phyloP scores from a whole-genome alignment of 2,888 invertebrate genomes.

The Cantharis flavilabris region DNA sequence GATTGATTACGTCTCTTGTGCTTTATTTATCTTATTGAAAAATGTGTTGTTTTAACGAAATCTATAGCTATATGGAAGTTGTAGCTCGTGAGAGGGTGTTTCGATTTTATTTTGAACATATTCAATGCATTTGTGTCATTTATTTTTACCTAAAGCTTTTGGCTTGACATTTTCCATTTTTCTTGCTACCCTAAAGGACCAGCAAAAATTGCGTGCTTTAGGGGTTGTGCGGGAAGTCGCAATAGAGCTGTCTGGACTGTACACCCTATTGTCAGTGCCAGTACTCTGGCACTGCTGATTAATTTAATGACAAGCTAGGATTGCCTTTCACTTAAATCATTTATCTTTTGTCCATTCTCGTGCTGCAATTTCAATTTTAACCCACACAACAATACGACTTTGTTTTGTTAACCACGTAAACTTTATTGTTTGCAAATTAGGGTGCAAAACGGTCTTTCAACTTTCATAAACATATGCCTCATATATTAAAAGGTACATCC shows the following conservation, averaged over 20 bases:
- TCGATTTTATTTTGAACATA: slow-evolving; percentile 1
- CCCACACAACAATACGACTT: slow-evolving; percentile 26
- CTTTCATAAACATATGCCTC: slow-evolving; percentile 32
- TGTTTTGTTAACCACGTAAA: slow-evolving; percentile 18
- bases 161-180: slow-evolving; percentile 28
- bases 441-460: slow-evolving; percentile 34
- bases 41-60: not conserved
- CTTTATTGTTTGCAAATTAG: slow-evolving; percentile 16
- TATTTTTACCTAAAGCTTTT: slow-evolving; percentile 38
- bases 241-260: slow-evolving; percentile 43
- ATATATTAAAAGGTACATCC: slow-evolving; percentile 6
- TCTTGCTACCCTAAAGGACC: slow-evolving; percentile 19
- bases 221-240: slow-evolving; percentile 32
- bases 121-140: slow-evolving; percentile 31
- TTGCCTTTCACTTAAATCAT: slow-evolving; percentile 45
- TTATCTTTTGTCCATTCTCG: slow-evolving; percentile 40
- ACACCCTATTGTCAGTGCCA: slow-evolving; percentile 45
- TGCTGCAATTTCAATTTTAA: slow-evolving; percentile 32
- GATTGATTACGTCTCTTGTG: not conserved
- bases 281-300: slow-evolving; percentile 40
- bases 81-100: not conserved
- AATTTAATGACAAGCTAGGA: slow-evolving; percentile 48
- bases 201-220: slow-evolving; percentile 17
- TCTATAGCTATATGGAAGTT: not conserved
- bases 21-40: not conserved